Evolutionary conservation across 1,140 invertebrate species (phyloP), one percentile per base, ranked within the genome.

Genomic region (Drosophila lowei): DNA sequence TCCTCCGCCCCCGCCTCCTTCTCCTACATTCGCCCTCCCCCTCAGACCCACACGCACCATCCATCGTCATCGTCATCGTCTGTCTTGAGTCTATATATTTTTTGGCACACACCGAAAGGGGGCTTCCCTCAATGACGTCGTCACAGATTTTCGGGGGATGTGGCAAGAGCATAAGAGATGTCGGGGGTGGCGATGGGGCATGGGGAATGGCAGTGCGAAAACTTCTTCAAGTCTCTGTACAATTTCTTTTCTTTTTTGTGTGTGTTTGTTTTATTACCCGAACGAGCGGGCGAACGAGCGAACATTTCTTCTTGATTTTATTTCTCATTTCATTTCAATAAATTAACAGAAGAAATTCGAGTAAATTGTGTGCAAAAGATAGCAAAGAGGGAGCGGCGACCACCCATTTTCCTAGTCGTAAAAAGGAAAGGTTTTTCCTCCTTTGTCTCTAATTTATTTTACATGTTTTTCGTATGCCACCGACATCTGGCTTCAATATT

Each of bases 261-360:
- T 25, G 3, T 25, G 23, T 49, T 21, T 23, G 7, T 6, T 4
- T 70, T 50, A 52, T 42, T 71, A 42, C 65, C 55, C 28, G 3
- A 2, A 8, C 43, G 11, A 5, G 6, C 34, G 11, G 30, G 41
- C 55, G 6, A 5, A 5, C 43, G 6, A 5, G 6, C 34, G 11
- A 30, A 46, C 55, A 60, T 59, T 77, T 80, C 64, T 83, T 71
- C 78, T 88, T 79, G 76, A 84, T 70, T 89, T 89, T 77, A 67
- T 65, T 85, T 67, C 77, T 63, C 64, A 79, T 84, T 84, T 84
- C 71, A 80, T 89, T 89, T 89, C 68, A 88, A 88, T 88, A 83
- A 88, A 88, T 88, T 88, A 88, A 79, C 83, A 77, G 70, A 78
- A 74, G 57, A 84, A 85, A 38, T 38, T 11, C 34, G 62, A 66